Conservation (phyloP, 2,888 invertebrate species). For the Dioctria linearis region DNA sequence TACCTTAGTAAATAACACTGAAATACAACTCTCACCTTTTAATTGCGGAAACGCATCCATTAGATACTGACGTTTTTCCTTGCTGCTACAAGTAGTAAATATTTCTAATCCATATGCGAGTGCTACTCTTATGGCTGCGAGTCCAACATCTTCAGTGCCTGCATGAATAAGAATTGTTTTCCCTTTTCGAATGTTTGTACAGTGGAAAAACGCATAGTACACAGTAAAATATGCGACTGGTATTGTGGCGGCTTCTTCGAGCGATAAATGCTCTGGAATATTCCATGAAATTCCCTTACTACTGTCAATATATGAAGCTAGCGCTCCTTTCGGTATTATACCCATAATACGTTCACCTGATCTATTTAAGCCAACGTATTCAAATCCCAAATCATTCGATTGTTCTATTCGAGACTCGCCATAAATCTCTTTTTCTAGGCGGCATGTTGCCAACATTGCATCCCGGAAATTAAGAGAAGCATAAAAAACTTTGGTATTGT, state of each 20-base stretch:
- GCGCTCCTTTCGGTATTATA: conserved; percentile 72
- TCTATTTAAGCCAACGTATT: conserved; percentile 76
- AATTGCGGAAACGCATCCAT: conserved; percentile 73
- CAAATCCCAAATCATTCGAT: conserved; percentile 80
- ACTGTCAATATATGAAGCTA: conserved; percentile 74
- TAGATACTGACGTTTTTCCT: conserved; percentile 77
- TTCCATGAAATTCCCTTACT: conserved; percentile 73
- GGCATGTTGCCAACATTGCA: conserved; percentile 94
- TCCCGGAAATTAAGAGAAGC: conserved; percentile 94
- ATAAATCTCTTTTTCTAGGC: conserved; percentile 86
- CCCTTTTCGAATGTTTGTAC: conserved; percentile 66
- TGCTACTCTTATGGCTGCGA: conserved; percentile 84
- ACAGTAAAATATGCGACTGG: conserved; percentile 85
- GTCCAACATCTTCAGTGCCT: conserved; percentile 82
- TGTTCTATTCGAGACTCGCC: conserved; percentile 78
- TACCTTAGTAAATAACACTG: conserved; percentile 20
- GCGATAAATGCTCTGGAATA: conserved; percentile 80
- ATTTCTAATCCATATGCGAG: conserved; percentile 77
- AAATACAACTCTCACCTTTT: conserved; percentile 70
- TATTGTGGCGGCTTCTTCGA: conserved; percentile 83
- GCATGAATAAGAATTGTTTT: conserved; percentile 74
- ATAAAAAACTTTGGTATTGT: conserved; percentile 73
- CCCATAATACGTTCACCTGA: conserved; percentile 79
- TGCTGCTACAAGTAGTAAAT: conserved; percentile 80
- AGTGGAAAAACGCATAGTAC: conserved; percentile 73